A percentile compares a stretch with the other conserved stretches of the same genome.
Conservation (phyloP, 1,140 invertebrate genomes). For the Chironomus tepperi region DNA sequence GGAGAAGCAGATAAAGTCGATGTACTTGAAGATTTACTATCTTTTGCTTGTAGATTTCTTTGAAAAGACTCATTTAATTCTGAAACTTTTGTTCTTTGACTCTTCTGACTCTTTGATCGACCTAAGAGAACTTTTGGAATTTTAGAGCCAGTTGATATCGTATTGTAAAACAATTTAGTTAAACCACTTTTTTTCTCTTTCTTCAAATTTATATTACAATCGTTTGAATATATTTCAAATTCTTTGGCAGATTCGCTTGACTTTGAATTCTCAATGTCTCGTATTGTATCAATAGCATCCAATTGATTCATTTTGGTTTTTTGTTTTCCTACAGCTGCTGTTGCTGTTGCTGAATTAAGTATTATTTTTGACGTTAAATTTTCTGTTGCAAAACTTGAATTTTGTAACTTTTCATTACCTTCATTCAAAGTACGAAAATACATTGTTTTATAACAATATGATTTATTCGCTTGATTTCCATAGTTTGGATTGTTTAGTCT, state of each 20-base stretch:
- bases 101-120: neutral
- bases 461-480: neutral
- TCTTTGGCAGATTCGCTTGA: no score
- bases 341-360: neutral
- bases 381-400: neutral
- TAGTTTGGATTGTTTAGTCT: neutral
- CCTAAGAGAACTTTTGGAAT: neutral
- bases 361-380: neutral
- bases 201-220: neutral
- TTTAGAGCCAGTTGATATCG: neutral
- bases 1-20: neutral
- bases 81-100: neutral
- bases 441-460: neutral
- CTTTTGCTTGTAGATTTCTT: neutral
- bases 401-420: neutral
- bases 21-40: neutral
- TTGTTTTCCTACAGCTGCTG: neutral
- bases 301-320: constrained; percentile 7
- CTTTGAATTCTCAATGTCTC: neutral
- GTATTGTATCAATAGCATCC: neutral
- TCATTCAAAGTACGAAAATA: neutral
- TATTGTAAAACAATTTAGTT: neutral
- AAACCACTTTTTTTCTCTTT: neutral
- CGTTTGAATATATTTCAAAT: neutral
- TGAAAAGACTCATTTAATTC: constrained; percentile 12